A percentile compares a stretch with the other conserved stretches of the same genome.
These are phyloP conservation scores for Heloderma charlesbogerti DNA, from an alignment of 2,113 vertebrate species.

Conservation along the genomic window DNA sequence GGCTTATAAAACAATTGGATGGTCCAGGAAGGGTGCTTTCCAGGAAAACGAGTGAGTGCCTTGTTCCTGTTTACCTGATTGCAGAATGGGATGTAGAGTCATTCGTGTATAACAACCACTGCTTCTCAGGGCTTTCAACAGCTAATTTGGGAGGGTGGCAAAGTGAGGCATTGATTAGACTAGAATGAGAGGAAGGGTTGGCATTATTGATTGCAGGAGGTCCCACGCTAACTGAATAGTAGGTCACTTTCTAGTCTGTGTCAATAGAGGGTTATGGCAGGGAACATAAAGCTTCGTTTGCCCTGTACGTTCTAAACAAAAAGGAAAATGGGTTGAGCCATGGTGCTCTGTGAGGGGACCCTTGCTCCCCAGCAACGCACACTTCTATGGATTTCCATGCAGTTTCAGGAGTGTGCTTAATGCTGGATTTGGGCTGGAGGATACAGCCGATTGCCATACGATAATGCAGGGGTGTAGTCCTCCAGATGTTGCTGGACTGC, in stretches of 20 bases:
- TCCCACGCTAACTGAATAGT: not conserved
- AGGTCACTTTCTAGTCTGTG: not conserved
- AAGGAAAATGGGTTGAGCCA: no score
- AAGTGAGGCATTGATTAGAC: not conserved
- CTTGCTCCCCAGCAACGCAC: no score
- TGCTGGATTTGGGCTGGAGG: not conserved
- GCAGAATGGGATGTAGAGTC: no score
- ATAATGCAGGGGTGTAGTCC: no score
- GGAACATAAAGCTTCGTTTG: not conserved
- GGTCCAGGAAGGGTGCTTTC: no score
- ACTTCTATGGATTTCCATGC: not conserved
- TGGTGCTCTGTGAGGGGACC: not conserved
- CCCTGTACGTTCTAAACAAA: not conserved
- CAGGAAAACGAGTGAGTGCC: no score
- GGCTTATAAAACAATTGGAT: no score
- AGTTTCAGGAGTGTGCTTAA: not conserved
- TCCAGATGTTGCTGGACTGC: no score
- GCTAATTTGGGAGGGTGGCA: not conserved
- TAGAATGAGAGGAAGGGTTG: not conserved
- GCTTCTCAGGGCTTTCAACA: no score
- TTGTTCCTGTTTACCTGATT: no score
- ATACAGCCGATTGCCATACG: not conserved
- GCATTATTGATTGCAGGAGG: not conserved
- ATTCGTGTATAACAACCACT: no score
- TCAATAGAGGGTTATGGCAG: not conserved